Evolutionary conservation across 2,797 vertebrate species (phyloP).

Genomic region (Enteromius mattozi): DNA sequence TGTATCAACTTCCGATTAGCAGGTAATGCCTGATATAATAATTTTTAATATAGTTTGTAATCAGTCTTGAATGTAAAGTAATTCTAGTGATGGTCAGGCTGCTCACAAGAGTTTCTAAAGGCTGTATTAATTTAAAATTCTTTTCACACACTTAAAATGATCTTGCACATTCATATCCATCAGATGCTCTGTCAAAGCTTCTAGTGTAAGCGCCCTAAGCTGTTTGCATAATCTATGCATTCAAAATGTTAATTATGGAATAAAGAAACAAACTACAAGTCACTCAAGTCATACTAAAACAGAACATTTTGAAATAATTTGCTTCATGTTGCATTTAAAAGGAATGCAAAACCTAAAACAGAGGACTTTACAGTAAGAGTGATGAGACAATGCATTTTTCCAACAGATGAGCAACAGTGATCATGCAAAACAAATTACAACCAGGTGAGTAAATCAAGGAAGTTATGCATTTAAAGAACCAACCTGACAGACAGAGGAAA

Average conservation of each 20-base stretch:
- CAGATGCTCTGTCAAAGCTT: not conserved
- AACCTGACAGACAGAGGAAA: not conserved
- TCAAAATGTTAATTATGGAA: slow-evolving; percentile 5
- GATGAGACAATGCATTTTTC: not conserved
- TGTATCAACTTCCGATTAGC: not conserved
- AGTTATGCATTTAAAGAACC: not conserved
- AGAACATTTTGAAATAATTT: not conserved
- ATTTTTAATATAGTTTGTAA: not conserved
- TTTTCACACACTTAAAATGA: not conserved
- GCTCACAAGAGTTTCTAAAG: not conserved
- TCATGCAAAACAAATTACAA: not conserved
- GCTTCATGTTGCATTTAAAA: not conserved
- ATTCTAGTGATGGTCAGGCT: not conserved
- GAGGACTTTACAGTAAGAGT: not conserved
- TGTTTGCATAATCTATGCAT: not conserved
- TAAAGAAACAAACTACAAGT: not conserved
- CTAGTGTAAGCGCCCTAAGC: not conserved
- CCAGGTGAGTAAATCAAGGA: not conserved
- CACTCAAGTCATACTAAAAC: not conserved
- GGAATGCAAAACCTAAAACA: not conserved
- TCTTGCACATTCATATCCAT: not conserved
- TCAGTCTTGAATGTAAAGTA: not conserved
- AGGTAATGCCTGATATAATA: not conserved
- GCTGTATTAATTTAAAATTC: not conserved
- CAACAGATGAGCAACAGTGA: not conserved